phyloP scores from a whole-genome alignment of 2,113 vertebrate genomes.

The Tragelaphus imberbis region DNA sequence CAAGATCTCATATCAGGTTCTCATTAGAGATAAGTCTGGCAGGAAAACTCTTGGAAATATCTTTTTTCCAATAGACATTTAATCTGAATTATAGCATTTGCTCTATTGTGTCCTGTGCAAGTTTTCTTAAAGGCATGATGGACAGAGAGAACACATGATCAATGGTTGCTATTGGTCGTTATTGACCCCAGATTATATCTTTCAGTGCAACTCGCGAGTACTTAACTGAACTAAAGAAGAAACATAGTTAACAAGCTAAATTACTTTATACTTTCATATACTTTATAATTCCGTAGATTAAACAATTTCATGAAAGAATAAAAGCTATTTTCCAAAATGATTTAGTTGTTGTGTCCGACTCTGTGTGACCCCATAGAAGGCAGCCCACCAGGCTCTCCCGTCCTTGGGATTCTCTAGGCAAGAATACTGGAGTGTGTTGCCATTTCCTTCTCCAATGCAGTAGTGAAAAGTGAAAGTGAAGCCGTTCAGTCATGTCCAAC shows the following conservation, averaged over 20 bases:
- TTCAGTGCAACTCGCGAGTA: neutral
- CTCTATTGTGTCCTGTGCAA: neutral
- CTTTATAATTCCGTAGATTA: neutral
- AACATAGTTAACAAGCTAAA: neutral
- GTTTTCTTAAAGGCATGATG: neutral
- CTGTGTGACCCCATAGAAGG: no score
- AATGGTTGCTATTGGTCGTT: neutral
- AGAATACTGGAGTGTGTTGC: no score
- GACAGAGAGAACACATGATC: rapidly evolving
- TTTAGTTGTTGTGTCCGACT: no score
- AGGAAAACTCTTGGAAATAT: neutral
- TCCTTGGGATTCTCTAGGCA: no score
- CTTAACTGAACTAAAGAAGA: neutral
- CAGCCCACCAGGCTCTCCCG: no score
- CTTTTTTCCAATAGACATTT: neutral
- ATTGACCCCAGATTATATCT: neutral
- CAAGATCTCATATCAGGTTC: neutral
- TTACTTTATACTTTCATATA: neutral
- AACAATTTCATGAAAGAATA: neutral
- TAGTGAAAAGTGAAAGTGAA: no score
- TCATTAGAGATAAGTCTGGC: neutral
- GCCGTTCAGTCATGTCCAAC: no score
- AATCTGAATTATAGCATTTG: neutral
- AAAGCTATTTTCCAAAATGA: neutral
- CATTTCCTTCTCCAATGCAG: no score